Evolutionary conservation across 1,140 invertebrate genomes (phyloP), one percentile per base, ranked within the genome.

Genomic region (Spodoptera frugiperda): DNA sequence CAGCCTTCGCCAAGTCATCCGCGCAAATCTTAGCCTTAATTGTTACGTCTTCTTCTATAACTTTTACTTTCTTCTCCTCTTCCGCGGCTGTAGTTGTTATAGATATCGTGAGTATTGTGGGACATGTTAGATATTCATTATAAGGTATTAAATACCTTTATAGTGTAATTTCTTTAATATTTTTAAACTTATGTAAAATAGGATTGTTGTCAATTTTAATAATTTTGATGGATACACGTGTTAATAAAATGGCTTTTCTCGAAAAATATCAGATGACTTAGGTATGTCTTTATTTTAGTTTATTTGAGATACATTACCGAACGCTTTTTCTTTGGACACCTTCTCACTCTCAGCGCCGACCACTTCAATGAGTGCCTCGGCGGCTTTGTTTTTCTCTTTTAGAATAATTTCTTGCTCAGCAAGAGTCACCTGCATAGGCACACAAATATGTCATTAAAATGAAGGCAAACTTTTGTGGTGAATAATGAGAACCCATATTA

Each of bases 261-360:
- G 4, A 15, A 51, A 15, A 15, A 17, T 12, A 17, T n/a, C n/a
- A 5, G 4, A 17, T n/a, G 9, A 3, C 12, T 11, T 15, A 53
- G 15, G 2, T 15, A 10, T 17, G 9, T 19, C 8, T 17, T 53
- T 19, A 19, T 19, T 6, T 19, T 19, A 10, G n/a, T 53, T 6
- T 3, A 19, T 6, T 19, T 11, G 3, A 33, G 51, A 25, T 14
- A 71, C 0, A 51, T 65, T 95, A 96, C 96, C 96, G 85, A 97
- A 96, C 0, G 96, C 96, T 90, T 98, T 98, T 94, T 99, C 98
- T 78, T 96, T 96, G 21, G 96, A 96, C 0, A 99, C 98, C 94
- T 98, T 98, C 70, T 97, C 97, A 81, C 98, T 98, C 93, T 99
- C 98, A 46, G 96, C 96, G n/a, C 96, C 96, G 0, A 99, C 97